A percentile compares a stretch with the other conserved stretches of the same genome.
Conservation (phyloP, 2,113 vertebrate species). For the Aleadryas rufinucha region DNA sequence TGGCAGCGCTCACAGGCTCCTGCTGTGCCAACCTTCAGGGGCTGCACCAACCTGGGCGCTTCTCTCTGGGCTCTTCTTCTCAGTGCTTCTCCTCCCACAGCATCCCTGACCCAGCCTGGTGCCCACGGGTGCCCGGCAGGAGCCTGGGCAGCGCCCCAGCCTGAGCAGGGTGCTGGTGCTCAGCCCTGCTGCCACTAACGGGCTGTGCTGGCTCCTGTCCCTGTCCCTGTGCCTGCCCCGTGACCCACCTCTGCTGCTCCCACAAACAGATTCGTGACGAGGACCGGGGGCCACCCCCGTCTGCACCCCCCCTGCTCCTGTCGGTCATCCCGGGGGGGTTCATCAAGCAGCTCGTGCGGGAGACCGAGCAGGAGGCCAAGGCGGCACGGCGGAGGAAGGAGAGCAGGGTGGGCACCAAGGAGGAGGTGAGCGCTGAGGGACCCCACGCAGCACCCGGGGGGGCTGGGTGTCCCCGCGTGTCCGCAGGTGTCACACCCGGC, state of each 20-base stretch:
- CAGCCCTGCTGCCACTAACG: accelerated
- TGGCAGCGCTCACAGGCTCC: accelerated
- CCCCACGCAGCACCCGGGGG: accelerated
- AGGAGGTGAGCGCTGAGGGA: constrained; percentile 26
- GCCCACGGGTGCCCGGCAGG: accelerated
- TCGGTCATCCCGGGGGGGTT: constrained; percentile 88
- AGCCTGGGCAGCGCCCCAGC: neutral
- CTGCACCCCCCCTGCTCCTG: constrained; percentile 77
- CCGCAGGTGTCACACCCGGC: accelerated
- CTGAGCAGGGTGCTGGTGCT: accelerated
- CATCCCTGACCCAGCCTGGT: neutral
- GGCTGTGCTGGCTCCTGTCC: neutral
- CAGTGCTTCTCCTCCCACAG: neutral
- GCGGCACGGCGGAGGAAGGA: constrained; percentile 75
- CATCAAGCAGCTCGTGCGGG: constrained; percentile 92
- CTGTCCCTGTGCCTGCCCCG: accelerated
- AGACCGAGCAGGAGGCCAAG: constrained; percentile 87
- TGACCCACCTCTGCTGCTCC: constrained; percentile 8
- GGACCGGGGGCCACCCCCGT: constrained; percentile 73
- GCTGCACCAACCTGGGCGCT: accelerated
- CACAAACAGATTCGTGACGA: constrained; percentile 89
- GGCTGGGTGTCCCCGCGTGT: neutral
- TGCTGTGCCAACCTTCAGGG: accelerated
- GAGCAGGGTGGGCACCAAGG: neutral
- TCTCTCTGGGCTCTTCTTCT: neutral